These are phyloP conservation scores for Nomada goodeniana DNA, from an alignment of 2,888 invertebrate genomes.

Conservation along the genomic window DNA sequence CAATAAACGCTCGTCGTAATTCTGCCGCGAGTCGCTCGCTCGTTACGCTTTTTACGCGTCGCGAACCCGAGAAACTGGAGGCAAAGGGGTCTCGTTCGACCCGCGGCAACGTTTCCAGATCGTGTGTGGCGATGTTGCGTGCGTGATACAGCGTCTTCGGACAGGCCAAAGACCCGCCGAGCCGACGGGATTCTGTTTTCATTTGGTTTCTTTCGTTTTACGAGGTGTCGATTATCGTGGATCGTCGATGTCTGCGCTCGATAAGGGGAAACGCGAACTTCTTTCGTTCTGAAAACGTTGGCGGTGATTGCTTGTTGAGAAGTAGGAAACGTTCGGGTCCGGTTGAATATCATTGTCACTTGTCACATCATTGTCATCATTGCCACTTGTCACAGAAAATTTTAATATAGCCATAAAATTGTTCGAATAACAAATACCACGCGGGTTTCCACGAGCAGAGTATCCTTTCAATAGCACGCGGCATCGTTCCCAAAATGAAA, in stretches of 20 bases:
- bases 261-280: not conserved
- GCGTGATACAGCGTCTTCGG: not conserved
- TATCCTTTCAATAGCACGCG: no score
- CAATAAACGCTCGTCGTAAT: constrained; percentile 50
- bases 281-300: not conserved
- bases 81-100: constrained; percentile 8
- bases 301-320: not conserved
- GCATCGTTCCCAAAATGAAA: no score
- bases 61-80: constrained; percentile 29
- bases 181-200: not conserved
- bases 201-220: not conserved
- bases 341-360: no score
- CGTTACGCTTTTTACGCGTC: constrained; percentile 44
- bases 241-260: not conserved
- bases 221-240: constrained; percentile 2
- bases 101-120: constrained; percentile 28
- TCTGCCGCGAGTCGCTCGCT: constrained; percentile 38
- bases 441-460: no score
- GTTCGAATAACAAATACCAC: no score
- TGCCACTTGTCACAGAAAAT: no score
- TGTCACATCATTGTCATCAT: no score
- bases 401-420: no score
- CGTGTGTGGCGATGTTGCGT: constrained; percentile 14
- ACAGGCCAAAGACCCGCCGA: constrained; percentile 19
- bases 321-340: no score